Conservation (phyloP, 2,797 vertebrate species). For the Bovichtus diacanthus region DNA sequence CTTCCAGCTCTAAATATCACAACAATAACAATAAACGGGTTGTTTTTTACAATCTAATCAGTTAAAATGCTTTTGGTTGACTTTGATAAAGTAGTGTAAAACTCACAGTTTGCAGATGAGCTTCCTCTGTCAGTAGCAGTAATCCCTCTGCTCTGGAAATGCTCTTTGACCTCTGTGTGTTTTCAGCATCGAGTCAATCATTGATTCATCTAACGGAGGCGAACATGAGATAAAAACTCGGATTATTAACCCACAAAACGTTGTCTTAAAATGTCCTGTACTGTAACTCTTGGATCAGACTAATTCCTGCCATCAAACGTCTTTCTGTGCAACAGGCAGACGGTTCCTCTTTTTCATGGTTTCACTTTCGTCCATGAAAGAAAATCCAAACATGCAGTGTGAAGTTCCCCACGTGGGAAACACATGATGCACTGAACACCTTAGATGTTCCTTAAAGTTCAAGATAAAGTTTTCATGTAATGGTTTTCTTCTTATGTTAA, state of each 20-base stretch:
- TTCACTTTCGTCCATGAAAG: conserved; percentile 34
- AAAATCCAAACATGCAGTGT: no score
- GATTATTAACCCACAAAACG: not conserved
- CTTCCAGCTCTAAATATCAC: no score
- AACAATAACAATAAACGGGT: no score
- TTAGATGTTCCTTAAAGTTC: no score
- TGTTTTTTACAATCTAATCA: no score
- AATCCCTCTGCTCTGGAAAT: not conserved
- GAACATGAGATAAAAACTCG: not conserved
- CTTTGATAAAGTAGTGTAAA: not conserved
- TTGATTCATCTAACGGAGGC: conserved; percentile 3
- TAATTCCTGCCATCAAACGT: not conserved
- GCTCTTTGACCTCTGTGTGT: conserved; percentile 46
- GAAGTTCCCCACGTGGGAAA: no score
- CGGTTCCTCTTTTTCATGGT: conserved; percentile 20
- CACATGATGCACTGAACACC: no score
- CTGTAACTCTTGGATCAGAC: not conserved
- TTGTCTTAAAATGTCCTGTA: no score
- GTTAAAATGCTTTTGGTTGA: not conserved
- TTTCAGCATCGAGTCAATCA: conserved; percentile 54
- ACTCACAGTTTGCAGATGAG: conserved; percentile 38
- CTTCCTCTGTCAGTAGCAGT: conserved; percentile 1
- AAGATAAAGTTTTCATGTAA: no score
- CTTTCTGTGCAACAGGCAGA: fast-evolving
- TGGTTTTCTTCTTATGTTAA: no score